Base-by-base conservation (phyloP, 1,140 invertebrate genomes). In the Cotesia vestalis region DNA sequence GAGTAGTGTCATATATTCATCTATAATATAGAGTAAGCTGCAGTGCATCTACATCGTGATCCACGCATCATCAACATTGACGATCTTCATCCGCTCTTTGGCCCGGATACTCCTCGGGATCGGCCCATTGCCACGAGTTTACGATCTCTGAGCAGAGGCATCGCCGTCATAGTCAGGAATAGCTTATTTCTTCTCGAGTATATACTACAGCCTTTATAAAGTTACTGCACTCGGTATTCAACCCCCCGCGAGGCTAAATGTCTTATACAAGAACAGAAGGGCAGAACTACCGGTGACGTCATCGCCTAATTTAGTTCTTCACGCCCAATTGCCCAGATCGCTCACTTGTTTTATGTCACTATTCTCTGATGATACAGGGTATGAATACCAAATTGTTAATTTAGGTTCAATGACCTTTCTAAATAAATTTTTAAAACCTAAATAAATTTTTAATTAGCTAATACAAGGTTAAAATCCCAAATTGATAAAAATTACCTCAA, bases 11-110 rank as follows among this genome's bases (percentile, higher is more conserved):
- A 70, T 63, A 63, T 52, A 59, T 66, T 77, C 67, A 71, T 72
- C 71, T 75, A 62, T 71, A 66, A 76, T 76, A 67, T 46, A 46
- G 40, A 46, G 11, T 46, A 46, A 46, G 40, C 40, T 46, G 40
- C 40, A 46, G 8, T 46, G 40, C 40, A 46, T 46, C 40, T 46
- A 76, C 79, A 84, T 83, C 83, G 80, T 84, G 81, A 85, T 84
- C 83, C 84, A 85, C 83, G 85, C 83, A 81, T 85, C 84, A 85
- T 86, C 83, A 85, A 80, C 81, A 82, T 85, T 85, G 83, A 85
- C 83, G 84, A 85, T 78, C 81, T 83, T 78, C 82, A 78, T 83
- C 80, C 83, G 82, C 81, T 78, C 79, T 79, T 76, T 75, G 73
- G 72, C 69, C 69, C 74, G 73, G 75, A 76, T 20, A 72, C 72